A percentile compares a stretch with the other conserved stretches of the same genome.
Conservation (phyloP, 1,140 invertebrate species). For the Papilio polytes region DNA sequence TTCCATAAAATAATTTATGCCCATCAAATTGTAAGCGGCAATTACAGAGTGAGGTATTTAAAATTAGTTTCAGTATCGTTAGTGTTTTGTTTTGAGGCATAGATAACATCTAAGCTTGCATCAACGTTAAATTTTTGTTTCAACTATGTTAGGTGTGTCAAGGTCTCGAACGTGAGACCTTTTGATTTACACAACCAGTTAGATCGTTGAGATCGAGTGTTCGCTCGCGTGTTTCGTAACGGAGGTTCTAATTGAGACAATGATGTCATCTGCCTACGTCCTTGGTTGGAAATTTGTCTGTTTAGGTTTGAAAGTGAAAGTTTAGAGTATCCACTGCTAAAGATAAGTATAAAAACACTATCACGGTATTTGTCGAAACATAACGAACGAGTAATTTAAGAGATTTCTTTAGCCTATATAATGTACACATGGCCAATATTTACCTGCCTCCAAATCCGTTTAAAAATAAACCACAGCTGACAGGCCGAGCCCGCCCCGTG, state of each 20-base stretch:
- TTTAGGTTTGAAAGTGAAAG: slow-evolving; percentile 22
- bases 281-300: slow-evolving; percentile 16
- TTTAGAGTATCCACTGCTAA: background rate
- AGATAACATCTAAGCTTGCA: slow-evolving; percentile 37
- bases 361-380: too few relatives aligned
- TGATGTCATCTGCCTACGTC: slow-evolving; percentile 39
- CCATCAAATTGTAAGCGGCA: too few relatives aligned
- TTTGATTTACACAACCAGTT: slow-evolving; percentile 50
- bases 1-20: too few relatives aligned
- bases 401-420: background rate
- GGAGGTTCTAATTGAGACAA: slow-evolving; percentile 42
- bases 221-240: slow-evolving; percentile 45
- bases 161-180: slow-evolving; percentile 45
- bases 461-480: slow-evolving; percentile 11
- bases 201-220: slow-evolving; percentile 41
- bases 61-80: too few relatives aligned
- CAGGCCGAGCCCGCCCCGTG: background rate
- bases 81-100: slow-evolving; percentile 5
- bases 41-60: too few relatives aligned
- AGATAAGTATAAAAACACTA: too few relatives aligned
- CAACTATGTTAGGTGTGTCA: slow-evolving; percentile 49
- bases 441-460: background rate
- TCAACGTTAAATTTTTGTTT: slow-evolving; percentile 42
- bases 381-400: too few relatives aligned
- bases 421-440: background rate